Evolutionary conservation across 2,113 vertebrate genomes (phyloP).

Genomic region (Gobius niger): DNA sequence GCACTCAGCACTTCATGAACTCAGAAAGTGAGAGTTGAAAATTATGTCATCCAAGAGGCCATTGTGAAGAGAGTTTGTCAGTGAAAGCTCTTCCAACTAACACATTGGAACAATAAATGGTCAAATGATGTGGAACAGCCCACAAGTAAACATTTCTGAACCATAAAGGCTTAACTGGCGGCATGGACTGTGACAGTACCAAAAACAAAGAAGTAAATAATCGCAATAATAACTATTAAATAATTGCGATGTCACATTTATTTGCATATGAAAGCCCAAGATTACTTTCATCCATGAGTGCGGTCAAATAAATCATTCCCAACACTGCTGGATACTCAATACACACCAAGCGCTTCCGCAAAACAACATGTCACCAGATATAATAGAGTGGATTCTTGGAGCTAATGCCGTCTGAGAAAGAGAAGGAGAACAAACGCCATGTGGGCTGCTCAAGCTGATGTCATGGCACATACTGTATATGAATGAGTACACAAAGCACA

Average conservation of each 20-base stretch:
- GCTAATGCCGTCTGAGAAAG: background rate
- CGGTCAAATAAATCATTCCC: background rate
- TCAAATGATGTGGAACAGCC: background rate
- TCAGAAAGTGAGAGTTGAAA: background rate
- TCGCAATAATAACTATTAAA: background rate
- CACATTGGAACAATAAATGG: background rate
- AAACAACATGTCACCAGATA: constrained; percentile 20
- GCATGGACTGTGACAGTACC: background rate
- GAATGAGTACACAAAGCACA: constrained; percentile 20
- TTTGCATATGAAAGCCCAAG: background rate
- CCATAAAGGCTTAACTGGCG: background rate
- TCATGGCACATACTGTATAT: constrained; percentile 18
- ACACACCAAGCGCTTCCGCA: constrained; percentile 13
- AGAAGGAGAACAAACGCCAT: background rate
- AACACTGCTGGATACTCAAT: too few relatives aligned
- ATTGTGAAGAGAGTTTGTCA: constrained; percentile 5
- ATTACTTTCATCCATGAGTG: constrained; percentile 24
- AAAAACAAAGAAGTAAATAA: background rate
- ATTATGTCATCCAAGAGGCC: background rate
- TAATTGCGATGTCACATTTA: background rate
- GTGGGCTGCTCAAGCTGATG: background rate
- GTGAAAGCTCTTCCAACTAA: background rate
- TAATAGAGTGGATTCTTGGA: constrained; percentile 17
- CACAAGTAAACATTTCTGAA: background rate
- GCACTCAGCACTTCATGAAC: constrained; percentile 20